A percentile compares a stretch with the other conserved stretches of the same genome.
Conservation (phyloP, 2,797 vertebrate genomes). For the Notolabrus celidotus region DNA sequence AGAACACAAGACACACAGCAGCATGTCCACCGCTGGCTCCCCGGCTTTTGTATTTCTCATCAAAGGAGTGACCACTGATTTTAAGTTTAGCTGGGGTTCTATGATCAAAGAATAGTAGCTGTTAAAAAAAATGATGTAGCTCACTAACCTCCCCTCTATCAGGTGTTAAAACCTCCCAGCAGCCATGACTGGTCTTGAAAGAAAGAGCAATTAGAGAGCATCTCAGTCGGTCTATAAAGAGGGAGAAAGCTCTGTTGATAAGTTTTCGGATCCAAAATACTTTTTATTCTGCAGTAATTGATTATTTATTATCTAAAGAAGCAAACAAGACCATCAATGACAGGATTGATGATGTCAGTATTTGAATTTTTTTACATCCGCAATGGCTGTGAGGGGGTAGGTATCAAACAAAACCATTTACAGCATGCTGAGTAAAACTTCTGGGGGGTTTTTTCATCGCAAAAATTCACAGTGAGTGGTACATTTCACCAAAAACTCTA, state of each 20-base stretch:
- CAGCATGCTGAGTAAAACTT: too few species aligned
- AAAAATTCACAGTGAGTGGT: too few species aligned
- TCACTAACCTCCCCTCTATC: slow-evolving; percentile 19
- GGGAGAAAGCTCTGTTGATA: slow-evolving; percentile 1
- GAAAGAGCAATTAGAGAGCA: background rate
- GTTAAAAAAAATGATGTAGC: slow-evolving; percentile 6
- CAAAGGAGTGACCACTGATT: slow-evolving; percentile 38
- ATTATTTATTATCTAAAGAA: too few species aligned
- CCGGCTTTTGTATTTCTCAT: slow-evolving; percentile 13
- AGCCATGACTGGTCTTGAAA: slow-evolving; percentile 13
- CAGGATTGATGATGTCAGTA: too few species aligned
- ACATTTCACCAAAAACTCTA: too few species aligned
- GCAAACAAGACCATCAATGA: too few species aligned
- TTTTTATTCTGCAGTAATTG: background rate
- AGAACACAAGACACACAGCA: slow-evolving; percentile 15
- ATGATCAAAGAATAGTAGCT: slow-evolving; percentile 40
- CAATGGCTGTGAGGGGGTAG: too few species aligned
- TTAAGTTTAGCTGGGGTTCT: slow-evolving; percentile 40
- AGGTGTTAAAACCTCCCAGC: slow-evolving; percentile 26
- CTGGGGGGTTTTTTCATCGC: too few species aligned
- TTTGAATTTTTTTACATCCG: too few species aligned
- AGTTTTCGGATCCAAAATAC: background rate
- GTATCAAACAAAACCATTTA: too few species aligned
- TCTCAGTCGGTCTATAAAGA: slow-evolving; percentile 1
- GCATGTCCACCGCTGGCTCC: background rate